A percentile compares a stretch with the other conserved stretches of the same genome.
Conservation (phyloP, 2,888 invertebrate genomes). For the Chalcis sispes region DNA sequence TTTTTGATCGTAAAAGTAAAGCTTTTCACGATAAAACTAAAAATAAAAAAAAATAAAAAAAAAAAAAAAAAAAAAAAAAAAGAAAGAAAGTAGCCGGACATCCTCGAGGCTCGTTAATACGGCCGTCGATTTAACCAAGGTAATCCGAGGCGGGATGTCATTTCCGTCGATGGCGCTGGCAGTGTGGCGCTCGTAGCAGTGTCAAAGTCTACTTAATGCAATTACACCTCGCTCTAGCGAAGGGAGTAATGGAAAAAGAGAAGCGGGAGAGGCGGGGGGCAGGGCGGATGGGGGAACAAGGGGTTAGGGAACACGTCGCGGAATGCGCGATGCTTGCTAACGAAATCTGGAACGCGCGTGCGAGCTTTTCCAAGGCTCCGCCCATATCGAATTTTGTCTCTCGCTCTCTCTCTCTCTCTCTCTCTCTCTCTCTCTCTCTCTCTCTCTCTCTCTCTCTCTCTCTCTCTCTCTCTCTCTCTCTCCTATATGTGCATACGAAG, state of each 20-base stretch:
- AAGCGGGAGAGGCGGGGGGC: too few relatives aligned
- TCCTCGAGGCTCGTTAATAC: neutral
- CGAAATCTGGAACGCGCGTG: conserved; percentile 63
- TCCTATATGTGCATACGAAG: too few relatives aligned
- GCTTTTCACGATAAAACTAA: neutral
- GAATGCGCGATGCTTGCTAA: conserved; percentile 58
- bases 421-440: neutral
- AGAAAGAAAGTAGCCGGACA: neutral
- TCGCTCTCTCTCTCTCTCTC: conserved; percentile 43
- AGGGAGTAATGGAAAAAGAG: too few relatives aligned
- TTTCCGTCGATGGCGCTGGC: neutral
- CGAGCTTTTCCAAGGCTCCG: conserved; percentile 44
- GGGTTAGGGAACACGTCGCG: too few relatives aligned
- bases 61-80: neutral
- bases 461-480: too few relatives aligned
- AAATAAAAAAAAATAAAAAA: too few relatives aligned
- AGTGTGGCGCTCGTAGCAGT: neutral
- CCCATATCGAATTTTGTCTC: conserved; percentile 47
- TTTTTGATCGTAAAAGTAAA: too few relatives aligned
- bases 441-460: too few relatives aligned
- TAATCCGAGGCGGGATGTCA: too few relatives aligned
- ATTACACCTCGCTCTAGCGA: conserved; percentile 61
- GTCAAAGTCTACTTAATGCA: conserved; percentile 61
- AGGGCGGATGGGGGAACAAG: too few relatives aligned
- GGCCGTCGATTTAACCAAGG: neutral